Percentiles rank a stretch among this genome's conserved stretches.
phyloP scores from a whole-genome alignment of 2,113 vertebrate species.

The Psettodes erumei region DNA sequence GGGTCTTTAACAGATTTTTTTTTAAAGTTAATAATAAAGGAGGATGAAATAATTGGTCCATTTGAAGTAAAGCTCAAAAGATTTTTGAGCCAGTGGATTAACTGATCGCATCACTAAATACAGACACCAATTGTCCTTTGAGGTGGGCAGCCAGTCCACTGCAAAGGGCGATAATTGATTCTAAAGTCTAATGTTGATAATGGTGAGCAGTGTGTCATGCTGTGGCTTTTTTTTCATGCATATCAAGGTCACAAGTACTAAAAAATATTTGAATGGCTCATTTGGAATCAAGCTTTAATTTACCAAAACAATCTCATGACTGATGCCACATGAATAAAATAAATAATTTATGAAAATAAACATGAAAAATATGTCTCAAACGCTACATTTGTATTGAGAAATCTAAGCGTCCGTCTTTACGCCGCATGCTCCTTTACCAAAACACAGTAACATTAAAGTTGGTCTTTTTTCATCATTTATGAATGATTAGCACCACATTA shows the following conservation, averaged over 20 bases:
- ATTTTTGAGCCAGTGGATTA: neutral
- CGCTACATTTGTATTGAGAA: no score
- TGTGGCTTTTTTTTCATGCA: neutral
- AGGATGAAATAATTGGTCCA: neutral
- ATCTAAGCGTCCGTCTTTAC: no score
- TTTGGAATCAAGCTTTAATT: neutral
- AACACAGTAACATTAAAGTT: constrained; percentile 58
- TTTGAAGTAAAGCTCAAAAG: constrained; percentile 7
- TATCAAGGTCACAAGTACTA: neutral
- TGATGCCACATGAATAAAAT: neutral
- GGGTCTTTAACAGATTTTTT: neutral
- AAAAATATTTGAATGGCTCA: neutral
- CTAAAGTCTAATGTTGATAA: neutral
- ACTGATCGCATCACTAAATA: neutral
- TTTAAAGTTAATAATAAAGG: neutral
- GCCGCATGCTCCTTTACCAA: constrained; percentile 36
- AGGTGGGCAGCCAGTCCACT: neutral
- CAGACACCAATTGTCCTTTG: neutral
- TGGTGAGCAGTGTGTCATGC: neutral
- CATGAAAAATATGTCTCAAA: no score
- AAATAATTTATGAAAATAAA: no score
- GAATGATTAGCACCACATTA: constrained; percentile 71
- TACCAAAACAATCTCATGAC: neutral
- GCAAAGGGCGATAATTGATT: neutral
- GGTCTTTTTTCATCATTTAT: constrained; percentile 46